phyloP scores from a whole-genome alignment of 2,113 vertebrate genomes.

The Alectura lathami region DNA sequence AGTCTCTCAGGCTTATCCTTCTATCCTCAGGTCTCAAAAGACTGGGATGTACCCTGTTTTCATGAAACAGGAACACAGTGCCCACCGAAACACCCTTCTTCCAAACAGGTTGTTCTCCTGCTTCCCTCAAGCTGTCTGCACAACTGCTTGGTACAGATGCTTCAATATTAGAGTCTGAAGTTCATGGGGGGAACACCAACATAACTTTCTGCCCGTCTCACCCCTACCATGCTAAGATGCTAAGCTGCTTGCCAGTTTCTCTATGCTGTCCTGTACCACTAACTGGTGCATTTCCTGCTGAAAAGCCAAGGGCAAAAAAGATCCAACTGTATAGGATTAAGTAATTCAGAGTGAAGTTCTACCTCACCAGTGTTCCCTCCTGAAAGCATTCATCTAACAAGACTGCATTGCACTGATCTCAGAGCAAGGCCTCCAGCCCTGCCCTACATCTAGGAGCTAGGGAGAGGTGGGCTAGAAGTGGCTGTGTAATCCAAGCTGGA shows the following conservation, averaged over 20 bases:
- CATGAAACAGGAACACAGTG: accelerated
- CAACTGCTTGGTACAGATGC: background rate
- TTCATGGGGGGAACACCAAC: accelerated
- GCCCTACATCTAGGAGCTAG: accelerated
- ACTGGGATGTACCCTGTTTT: background rate
- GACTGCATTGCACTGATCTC: background rate
- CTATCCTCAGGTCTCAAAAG: background rate
- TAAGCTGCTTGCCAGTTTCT: accelerated
- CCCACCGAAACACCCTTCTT: background rate
- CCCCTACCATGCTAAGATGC: accelerated
- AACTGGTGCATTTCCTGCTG: no score
- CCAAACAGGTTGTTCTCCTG: background rate
- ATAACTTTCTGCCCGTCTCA: background rate
- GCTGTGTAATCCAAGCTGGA: background rate
- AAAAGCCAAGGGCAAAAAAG: background rate
- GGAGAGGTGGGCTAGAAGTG: background rate
- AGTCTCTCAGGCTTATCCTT: background rate
- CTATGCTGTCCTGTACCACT: accelerated
- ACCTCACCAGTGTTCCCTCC: background rate
- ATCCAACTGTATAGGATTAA: background rate
- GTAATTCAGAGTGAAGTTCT: background rate
- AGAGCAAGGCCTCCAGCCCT: background rate
- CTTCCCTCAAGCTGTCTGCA: background rate
- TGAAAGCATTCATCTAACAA: background rate
- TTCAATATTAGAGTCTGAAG: background rate